A percentile compares a stretch with the other conserved stretches of the same genome.
These are phyloP conservation scores for Ephydatia muelleri DNA, from an alignment of 37 sponge, comb jelly and placozoan genomes.

Conservation along the genomic window DNA sequence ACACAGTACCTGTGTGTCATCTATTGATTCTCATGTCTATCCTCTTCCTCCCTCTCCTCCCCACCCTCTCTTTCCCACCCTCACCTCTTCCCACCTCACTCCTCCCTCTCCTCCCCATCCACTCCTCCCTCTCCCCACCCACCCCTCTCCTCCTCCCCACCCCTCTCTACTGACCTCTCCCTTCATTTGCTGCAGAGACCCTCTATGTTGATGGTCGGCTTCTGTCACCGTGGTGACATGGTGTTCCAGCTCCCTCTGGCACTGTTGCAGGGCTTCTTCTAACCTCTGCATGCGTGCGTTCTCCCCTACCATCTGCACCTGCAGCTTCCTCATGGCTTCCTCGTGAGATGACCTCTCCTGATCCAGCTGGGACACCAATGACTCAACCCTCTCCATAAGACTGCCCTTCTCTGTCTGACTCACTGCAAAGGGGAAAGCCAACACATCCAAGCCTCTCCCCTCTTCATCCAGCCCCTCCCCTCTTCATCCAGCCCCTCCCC, in stretches of 20 bases:
- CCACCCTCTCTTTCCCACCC: neutral
- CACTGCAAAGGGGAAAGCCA: conserved; percentile 6
- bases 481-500: neutral
- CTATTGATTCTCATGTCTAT: no score
- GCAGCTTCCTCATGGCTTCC: conserved; percentile 16
- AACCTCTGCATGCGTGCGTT: conserved; percentile 19
- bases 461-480: neutral
- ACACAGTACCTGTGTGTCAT: neutral
- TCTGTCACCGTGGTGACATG: conserved; percentile 43
- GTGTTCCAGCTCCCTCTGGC: conserved; percentile 28
- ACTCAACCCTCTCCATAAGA: conserved; percentile 26
- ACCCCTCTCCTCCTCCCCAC: neutral
- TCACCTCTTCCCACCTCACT: neutral
- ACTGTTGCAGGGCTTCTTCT: conserved; percentile 31
- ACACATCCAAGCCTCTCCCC: neutral
- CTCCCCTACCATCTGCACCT: conserved; percentile 23
- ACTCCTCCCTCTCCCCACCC: neutral
- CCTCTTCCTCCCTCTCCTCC: no score
- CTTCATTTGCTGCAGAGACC: neutral
- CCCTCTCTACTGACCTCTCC: neutral
- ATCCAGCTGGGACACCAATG: conserved; percentile 31
- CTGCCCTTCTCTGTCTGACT: conserved; percentile 15
- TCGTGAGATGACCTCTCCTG: conserved; percentile 23
- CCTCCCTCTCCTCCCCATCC: neutral
- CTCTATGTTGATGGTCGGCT: neutral